Evolutionary conservation across 1,140 invertebrate genomes (phyloP), one percentile per base, ranked within the genome.

Genomic region (Panagrolaimus sp.): DNA sequence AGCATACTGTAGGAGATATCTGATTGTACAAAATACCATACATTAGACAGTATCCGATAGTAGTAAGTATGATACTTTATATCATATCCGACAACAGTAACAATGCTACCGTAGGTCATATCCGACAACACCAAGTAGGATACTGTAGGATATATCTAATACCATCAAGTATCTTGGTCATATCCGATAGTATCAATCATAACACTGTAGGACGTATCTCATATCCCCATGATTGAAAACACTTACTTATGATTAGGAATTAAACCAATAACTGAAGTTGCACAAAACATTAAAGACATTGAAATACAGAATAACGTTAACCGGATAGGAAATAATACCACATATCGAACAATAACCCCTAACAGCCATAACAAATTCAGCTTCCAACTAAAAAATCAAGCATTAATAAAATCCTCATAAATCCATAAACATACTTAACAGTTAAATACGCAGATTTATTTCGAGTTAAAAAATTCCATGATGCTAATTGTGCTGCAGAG

Each of bases 381-480:
- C 44, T 75, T 72, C 77, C 74, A 77, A 43, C 77, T 78, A 66
- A 76, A 78, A 72, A 17, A n/a, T 64, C 28, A 9, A 43, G 17
- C 43, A 32, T 45, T 3, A n/a, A 21, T 48, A 43, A 68, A 67
- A 17, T 52, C 63, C 80, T 69, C 1, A 67, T 26, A 9, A 44
- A 15, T 28, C 78, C 28, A 14, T 38, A 21, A 69, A 66, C 38
- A 12, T 76, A 76, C 68, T 78, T 32, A 74, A 47, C 43, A 12
- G 63, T 26, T 68, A 55, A 62, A 74, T 77, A 17, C 38, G 28
- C 24, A 43, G 63, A 24, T 67, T 74, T 43, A 69, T 78, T 32
- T 12, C 78, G 28, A 12, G 76, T 79, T n/a, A 79, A 66, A 64
- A 81, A 63, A 66, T 79, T 79, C 78, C 78, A 79, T 9, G 66